A percentile compares a stretch with the other conserved stretches of the same genome.
Evolutionary conservation across 2,888 invertebrate genomes (phyloP).

Genomic region (Torymus tubicola): DNA sequence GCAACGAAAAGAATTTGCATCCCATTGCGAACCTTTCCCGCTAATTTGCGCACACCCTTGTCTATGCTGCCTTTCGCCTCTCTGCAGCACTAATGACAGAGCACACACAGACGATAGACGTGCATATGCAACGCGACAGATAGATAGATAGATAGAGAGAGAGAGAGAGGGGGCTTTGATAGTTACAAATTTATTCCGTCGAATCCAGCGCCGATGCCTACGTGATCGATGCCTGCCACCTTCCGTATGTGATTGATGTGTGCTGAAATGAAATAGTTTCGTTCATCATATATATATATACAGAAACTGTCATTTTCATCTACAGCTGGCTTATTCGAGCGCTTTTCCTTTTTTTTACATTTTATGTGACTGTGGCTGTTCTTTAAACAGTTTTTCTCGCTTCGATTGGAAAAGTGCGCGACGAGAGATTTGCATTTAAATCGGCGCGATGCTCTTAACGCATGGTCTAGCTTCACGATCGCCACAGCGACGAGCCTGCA

Average conservation of each 20-base stretch:
- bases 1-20: too few species aligned
- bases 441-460: constrained; percentile 39
- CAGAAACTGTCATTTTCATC: constrained; percentile 40
- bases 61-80: too few species aligned
- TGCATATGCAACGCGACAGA: too few species aligned
- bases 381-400: too few species aligned
- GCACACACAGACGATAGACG: too few species aligned
- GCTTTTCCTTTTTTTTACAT: constrained; percentile 17
- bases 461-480: constrained; percentile 12
- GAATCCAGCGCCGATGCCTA: constrained; percentile 92
- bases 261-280: constrained; percentile 74
- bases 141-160: too few species aligned
- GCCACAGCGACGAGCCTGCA: background rate
- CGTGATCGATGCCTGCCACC: constrained; percentile 90
- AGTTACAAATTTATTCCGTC: constrained; percentile 83
- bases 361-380: background rate
- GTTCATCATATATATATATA: constrained; percentile 3
- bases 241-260: constrained; percentile 92
- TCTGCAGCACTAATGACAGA: too few species aligned
- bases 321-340: background rate
- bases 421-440: constrained; percentile 53
- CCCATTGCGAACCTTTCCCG: too few species aligned
- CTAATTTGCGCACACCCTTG: too few species aligned
- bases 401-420: constrained; percentile 42
- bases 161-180: constrained; percentile 5